Base-by-base conservation (phyloP, 2,888 invertebrate genomes). In the Drosophila mimetica region DNA sequence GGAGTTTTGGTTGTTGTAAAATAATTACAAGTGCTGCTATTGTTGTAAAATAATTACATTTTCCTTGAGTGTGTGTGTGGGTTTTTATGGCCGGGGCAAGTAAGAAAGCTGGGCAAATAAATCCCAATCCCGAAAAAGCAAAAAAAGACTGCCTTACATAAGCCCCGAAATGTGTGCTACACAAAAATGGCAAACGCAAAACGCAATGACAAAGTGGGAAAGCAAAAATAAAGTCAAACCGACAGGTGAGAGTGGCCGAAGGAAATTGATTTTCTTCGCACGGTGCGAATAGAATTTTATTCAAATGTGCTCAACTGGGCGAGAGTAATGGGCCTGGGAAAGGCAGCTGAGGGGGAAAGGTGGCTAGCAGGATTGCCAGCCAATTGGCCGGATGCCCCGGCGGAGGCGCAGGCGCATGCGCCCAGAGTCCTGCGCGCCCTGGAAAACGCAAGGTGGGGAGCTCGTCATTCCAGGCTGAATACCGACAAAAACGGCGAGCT, bases 251-350 rank as follows among this genome's bases (percentile, higher is more conserved):
- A 53, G 54, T 47, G 63, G 37, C 39, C 55, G 39, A 66, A 63
- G 59, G 53, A 84, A 84, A 84, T 84, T 84, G 88, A 84, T 84
- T 84, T 88, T 84, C 77, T 48, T 75, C 67, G 75, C 74, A 63
- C 58, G 64, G 70, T 71, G 71, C 63, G 80, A 76, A 73, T 80
- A 74, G 76, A 86, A 83, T 84, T 77, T 66, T 88, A 71, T 88
- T 86, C 75, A 80, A 78, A 83, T 83, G 81, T 83, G 80, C 74
- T 79, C 79, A 87, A 82, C 82, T 76, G 66, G 75, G 86, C 86
- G 84, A 79, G 78, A 59, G 75, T 86, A 89, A 89, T 87, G 51
- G 76, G 76, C 78, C 82, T 89, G 90, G 79, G 88, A 88, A 41
- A 41, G n/a, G 25, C 22, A 22, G 22, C 25, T 25, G 25, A 36